Evolutionary conservation across 1,140 invertebrate species (phyloP).

Genomic region (Danaus plexippus): DNA sequence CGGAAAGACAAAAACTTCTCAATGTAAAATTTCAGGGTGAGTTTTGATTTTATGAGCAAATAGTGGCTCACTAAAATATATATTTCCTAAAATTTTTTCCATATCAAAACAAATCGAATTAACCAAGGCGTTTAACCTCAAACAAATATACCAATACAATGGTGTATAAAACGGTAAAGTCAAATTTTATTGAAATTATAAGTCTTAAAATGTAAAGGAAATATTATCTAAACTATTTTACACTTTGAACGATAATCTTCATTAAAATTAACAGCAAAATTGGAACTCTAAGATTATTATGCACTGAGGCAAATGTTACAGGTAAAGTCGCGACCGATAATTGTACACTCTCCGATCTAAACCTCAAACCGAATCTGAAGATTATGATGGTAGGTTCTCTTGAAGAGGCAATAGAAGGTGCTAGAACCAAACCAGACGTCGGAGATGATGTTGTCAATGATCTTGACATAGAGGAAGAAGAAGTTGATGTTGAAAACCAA

Average conservation of each 20-base stretch:
- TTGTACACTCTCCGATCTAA: conserved; percentile 78
- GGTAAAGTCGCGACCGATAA: conserved; percentile 87
- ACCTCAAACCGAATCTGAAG: conserved; percentile 90
- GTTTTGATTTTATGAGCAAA: conserved; percentile 14
- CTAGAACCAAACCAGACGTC: conserved; percentile 82
- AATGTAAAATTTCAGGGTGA: conserved; percentile 92
- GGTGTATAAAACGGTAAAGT: too few relatives aligned
- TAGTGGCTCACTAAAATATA: not conserved
- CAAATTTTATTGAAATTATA: too few relatives aligned
- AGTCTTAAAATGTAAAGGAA: too few relatives aligned
- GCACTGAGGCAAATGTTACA: conserved; percentile 49
- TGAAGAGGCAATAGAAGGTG: conserved; percentile 91
- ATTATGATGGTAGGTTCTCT: conserved; percentile 98
- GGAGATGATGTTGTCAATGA: conserved; percentile 90
- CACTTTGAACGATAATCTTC: too few relatives aligned
- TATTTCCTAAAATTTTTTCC: conserved; percentile 3
- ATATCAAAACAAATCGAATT: too few relatives aligned
- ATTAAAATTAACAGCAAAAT: too few relatives aligned
- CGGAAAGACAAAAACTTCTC: conserved; percentile 92
- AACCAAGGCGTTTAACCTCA: too few relatives aligned
- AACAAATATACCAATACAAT: too few relatives aligned
- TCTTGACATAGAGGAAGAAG: conserved; percentile 89
- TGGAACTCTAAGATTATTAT: too few relatives aligned
- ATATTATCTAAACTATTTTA: too few relatives aligned
- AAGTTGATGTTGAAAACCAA: conserved; percentile 86